These are phyloP conservation scores for Todus mexicanus DNA, from an alignment of 2,797 vertebrate genomes.

Conservation along the genomic window DNA sequence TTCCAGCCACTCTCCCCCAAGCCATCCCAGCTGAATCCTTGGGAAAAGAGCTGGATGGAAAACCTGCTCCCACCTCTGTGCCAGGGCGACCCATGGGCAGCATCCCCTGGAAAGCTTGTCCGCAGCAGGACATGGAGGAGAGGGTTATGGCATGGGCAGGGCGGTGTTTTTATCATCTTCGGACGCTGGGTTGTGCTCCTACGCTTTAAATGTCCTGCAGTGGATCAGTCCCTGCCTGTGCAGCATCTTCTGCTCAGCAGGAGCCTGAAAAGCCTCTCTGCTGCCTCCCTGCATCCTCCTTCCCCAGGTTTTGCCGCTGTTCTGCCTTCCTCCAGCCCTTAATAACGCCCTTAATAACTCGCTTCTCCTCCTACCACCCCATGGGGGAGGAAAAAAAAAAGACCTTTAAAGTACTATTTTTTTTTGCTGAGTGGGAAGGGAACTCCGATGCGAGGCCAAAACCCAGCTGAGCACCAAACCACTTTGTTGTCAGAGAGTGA, in stretches of 20 bases:
- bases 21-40: background rate
- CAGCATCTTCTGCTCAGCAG: background rate
- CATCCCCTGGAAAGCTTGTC: background rate
- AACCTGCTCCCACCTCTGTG: background rate
- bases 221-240: background rate
- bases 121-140: background rate
- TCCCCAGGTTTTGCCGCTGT: background rate
- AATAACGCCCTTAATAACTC: background rate
- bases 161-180: background rate
- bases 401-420: background rate
- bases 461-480: accelerated
- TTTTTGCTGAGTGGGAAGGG: background rate
- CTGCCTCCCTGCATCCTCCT: background rate
- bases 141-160: accelerated
- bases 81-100: background rate
- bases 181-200: constrained; percentile 61
- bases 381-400: accelerated
- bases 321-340: background rate
- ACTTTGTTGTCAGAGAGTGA: background rate
- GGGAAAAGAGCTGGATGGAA: background rate
- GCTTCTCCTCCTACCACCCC: background rate
- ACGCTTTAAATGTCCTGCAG: background rate
- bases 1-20: background rate
- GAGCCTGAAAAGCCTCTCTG: background rate
- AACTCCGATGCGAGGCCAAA: background rate